These are phyloP conservation scores for Drosophila recens DNA, from an alignment of 2,888 invertebrate genomes.

Conservation along the genomic window DNA sequence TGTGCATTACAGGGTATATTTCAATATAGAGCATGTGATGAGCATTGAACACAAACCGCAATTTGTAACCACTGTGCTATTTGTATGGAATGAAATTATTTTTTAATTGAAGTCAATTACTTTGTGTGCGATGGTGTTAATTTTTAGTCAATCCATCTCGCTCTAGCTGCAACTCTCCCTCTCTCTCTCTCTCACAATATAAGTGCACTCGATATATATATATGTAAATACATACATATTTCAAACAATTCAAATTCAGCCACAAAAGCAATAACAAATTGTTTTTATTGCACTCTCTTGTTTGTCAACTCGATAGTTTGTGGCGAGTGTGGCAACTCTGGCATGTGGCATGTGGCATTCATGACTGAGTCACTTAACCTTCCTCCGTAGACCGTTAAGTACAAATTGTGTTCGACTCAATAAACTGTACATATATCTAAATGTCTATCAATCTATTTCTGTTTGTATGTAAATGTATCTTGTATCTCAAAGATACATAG, in stretches of 20 bases:
- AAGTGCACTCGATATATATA: slow-evolving; percentile 9
- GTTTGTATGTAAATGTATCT: slow-evolving; percentile 12
- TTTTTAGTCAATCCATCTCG: slow-evolving; percentile 48
- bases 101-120: slow-evolving; percentile 83
- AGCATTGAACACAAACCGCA: slow-evolving; percentile 31
- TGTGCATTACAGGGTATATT: neutral
- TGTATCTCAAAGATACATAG: slow-evolving; percentile 28
- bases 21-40: slow-evolving; percentile 20
- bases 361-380: slow-evolving; percentile 57
- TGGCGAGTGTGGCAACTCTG: slow-evolving; percentile 1
- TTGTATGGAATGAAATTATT: slow-evolving; percentile 66
- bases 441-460: neutral
- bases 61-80: slow-evolving; percentile 37
- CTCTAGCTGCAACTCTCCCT: slow-evolving; percentile 4
- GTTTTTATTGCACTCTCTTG: slow-evolving; percentile 68
- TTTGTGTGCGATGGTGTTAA: slow-evolving; percentile 83
- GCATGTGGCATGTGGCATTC: slow-evolving; percentile 21
- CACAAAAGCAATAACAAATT: slow-evolving; percentile 59
- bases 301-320: slow-evolving; percentile 24
- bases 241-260: slow-evolving; percentile 57
- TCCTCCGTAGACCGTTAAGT: slow-evolving; percentile 33
- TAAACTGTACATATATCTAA: slow-evolving; percentile 5
- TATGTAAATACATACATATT: slow-evolving; percentile 28
- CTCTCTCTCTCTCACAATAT: slow-evolving; percentile 23
- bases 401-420: slow-evolving; percentile 52